These are phyloP conservation scores for Acromyrmex echinatior DNA, from an alignment of 1,140 invertebrate genomes.

Conservation along the genomic window DNA sequence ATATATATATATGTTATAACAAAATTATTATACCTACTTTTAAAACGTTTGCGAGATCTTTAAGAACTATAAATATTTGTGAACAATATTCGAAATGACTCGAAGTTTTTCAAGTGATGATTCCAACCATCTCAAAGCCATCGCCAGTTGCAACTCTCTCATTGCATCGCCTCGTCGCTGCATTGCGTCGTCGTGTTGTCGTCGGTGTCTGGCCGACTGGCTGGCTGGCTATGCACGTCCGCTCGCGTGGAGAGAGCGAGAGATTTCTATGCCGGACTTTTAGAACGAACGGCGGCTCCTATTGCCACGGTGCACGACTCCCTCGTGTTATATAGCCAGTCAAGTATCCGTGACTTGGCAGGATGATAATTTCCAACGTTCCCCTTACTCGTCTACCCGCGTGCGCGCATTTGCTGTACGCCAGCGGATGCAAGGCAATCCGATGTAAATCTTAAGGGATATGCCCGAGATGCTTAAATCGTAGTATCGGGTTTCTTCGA, in stretches of 20 bases:
- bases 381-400: constrained; percentile 63
- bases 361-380: constrained; percentile 75
- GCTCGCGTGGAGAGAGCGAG: constrained; percentile 49
- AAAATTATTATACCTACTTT: background rate
- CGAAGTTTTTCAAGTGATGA: background rate
- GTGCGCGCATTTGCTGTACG: constrained; percentile 21
- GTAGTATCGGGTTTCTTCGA: constrained; percentile 12
- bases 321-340: constrained; percentile 65
- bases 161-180: constrained; percentile 7
- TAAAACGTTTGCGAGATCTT: background rate
- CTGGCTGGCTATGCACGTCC: constrained; percentile 11
- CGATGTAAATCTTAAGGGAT: constrained; percentile 30
- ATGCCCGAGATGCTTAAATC: constrained; percentile 30
- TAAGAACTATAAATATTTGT: background rate
- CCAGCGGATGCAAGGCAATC: background rate
- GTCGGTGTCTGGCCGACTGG: constrained; percentile 11
- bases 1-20: too few relatives aligned
- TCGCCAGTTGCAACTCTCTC: constrained; percentile 20
- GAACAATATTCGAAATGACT: background rate
- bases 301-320: constrained; percentile 66
- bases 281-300: constrained; percentile 62
- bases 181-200: constrained; percentile 18
- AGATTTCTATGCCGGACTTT: constrained; percentile 63
- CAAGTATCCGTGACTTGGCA: constrained; percentile 75
- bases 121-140: background rate